These are phyloP conservation scores for Melinaea marsaeus DNA, from an alignment of 2,888 invertebrate genomes.

Conservation along the genomic window DNA sequence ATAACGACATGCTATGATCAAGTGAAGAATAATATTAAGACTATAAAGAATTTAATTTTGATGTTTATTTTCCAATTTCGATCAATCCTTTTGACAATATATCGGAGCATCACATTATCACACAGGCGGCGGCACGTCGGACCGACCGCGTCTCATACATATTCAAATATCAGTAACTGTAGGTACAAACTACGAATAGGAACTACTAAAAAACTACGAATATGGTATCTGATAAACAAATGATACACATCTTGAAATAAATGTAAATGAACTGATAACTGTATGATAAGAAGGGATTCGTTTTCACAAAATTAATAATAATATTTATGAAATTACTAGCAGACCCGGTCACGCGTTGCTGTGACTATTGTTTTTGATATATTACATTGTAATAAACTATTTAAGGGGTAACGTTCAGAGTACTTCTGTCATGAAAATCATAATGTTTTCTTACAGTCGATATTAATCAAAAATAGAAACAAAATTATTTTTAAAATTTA, in stretches of 20 bases:
- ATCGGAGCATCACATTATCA: constrained; percentile 75
- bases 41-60: constrained; percentile 33
- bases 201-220: constrained; percentile 64
- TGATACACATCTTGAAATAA: constrained; percentile 25
- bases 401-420: too few species aligned
- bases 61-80: constrained; percentile 64
- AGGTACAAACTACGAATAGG: constrained; percentile 69
- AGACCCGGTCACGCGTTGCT: too few species aligned
- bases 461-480: too few species aligned
- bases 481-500: too few species aligned
- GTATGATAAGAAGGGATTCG: too few species aligned
- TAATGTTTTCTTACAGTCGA: too few species aligned
- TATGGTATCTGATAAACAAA: constrained; percentile 25
- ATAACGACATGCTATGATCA: too few species aligned
- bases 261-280: neutral
- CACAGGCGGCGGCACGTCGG: constrained; percentile 62
- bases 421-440: too few species aligned
- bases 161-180: constrained; percentile 66
- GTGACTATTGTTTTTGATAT: too few species aligned
- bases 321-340: too few species aligned
- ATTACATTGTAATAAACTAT: too few species aligned
- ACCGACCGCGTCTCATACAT: constrained; percentile 66
- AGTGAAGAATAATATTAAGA: neutral
- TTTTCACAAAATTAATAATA: too few species aligned
- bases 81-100: constrained; percentile 76